Evolutionary conservation across 2,113 vertebrate species (phyloP).

Genomic region (Rhodinocichla rosea): DNA sequence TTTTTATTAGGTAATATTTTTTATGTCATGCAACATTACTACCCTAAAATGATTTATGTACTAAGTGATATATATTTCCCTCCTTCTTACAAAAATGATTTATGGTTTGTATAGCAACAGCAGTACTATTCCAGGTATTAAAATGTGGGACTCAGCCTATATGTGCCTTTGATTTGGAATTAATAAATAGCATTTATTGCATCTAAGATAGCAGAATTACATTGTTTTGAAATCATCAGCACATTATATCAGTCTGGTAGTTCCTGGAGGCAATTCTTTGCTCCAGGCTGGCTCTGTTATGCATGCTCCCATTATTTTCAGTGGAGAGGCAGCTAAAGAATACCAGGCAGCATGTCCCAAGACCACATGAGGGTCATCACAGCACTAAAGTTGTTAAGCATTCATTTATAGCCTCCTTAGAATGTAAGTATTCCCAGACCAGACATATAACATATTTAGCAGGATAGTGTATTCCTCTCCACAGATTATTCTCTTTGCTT

Average conservation of each 20-base stretch:
- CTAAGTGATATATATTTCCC: neutral
- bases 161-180: slow-evolving; percentile 4
- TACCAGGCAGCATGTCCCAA: neutral
- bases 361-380: slow-evolving; percentile 14
- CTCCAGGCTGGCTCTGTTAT: neutral
- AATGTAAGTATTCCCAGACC: neutral
- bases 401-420: slow-evolving; percentile 50
- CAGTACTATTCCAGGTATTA: neutral
- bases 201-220: neutral
- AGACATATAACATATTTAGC: slow-evolving; percentile 18
- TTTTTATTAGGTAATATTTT: neutral
- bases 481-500: neutral
- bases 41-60: neutral
- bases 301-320: neutral
- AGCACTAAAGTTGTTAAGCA: slow-evolving; percentile 26
- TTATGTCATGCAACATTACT: neutral
- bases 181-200: neutral
- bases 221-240: neutral
- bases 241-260: neutral
- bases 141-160: neutral
- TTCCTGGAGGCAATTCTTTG: neutral
- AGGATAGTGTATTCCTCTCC: neutral
- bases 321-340: neutral
- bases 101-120: neutral
- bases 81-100: neutral